Evolutionary conservation across 2,113 vertebrate genomes (phyloP).

Genomic region (Paralichthys olivaceus): DNA sequence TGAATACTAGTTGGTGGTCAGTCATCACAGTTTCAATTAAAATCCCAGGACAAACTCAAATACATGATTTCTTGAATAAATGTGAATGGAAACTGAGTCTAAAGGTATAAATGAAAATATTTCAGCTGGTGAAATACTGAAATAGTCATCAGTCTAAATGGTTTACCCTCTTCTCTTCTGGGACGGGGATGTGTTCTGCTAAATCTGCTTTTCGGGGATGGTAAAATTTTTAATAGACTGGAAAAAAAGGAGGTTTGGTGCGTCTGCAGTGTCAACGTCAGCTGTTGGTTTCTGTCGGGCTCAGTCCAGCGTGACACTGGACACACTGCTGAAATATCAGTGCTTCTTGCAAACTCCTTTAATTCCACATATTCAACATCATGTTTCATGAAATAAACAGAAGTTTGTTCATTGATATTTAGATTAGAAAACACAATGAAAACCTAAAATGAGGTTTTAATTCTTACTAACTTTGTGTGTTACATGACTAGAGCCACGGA

Average conservation of each 20-base stretch:
- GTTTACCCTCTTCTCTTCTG: background rate
- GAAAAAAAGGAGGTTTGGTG: background rate
- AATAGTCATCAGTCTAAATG: background rate
- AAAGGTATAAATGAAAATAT: background rate
- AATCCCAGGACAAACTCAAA: background rate
- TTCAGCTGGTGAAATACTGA: background rate
- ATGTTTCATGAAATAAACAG: background rate
- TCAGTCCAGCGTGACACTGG: background rate
- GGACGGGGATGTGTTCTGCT: background rate
- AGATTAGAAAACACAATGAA: background rate
- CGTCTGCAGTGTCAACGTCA: background rate
- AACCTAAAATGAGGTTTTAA: conserved; percentile 2
- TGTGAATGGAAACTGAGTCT: background rate
- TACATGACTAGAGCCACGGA: background rate
- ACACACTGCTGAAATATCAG: background rate
- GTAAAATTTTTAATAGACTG: background rate
- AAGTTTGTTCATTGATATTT: background rate
- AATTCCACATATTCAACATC: background rate
- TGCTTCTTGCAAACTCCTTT: background rate
- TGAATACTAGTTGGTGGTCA: background rate
- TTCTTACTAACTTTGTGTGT: background rate
- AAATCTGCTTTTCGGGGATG: background rate
- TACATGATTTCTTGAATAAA: background rate
- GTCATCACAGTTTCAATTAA: background rate
- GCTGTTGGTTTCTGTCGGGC: too few relatives aligned